Percentiles rank a stretch among this genome's conserved stretches.
phyloP scores from a whole-genome alignment of 2,888 invertebrate species.

The Pristionchus maxplancki region DNA sequence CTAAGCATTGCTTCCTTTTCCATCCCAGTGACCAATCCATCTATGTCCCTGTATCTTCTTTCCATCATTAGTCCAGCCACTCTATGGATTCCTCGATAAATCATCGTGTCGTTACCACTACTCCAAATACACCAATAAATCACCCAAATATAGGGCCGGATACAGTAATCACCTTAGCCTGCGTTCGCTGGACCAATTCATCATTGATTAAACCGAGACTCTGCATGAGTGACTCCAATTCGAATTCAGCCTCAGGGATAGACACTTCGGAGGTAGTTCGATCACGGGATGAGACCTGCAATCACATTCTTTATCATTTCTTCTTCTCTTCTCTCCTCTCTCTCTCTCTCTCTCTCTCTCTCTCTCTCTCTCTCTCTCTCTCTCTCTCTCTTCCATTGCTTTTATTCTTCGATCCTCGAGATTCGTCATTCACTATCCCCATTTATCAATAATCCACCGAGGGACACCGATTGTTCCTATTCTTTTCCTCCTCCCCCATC shows the following conservation, averaged over 20 bases:
- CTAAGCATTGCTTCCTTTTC: background rate
- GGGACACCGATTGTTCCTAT: background rate
- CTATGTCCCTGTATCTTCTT: background rate
- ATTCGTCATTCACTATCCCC: background rate
- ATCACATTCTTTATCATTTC: background rate
- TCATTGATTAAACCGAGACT: background rate
- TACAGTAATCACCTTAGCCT: background rate
- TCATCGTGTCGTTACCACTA: background rate
- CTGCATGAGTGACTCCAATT: conserved; percentile 19
- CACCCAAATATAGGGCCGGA: background rate
- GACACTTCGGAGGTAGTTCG: background rate
- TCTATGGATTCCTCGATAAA: conserved; percentile 22
- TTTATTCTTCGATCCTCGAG: background rate
- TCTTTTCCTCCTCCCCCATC: background rate
- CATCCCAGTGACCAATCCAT: background rate
- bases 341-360: background rate
- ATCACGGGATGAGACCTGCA: conserved; percentile 22
- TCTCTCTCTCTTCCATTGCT: background rate
- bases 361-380: background rate
- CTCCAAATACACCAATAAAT: background rate
- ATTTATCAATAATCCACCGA: background rate
- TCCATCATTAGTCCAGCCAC: background rate
- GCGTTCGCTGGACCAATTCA: background rate
- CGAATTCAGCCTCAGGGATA: background rate
- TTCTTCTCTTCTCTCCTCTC: background rate